Evolutionary conservation across 2,797 vertebrate genomes (phyloP).

Genomic region (Sciaenops ocellatus): DNA sequence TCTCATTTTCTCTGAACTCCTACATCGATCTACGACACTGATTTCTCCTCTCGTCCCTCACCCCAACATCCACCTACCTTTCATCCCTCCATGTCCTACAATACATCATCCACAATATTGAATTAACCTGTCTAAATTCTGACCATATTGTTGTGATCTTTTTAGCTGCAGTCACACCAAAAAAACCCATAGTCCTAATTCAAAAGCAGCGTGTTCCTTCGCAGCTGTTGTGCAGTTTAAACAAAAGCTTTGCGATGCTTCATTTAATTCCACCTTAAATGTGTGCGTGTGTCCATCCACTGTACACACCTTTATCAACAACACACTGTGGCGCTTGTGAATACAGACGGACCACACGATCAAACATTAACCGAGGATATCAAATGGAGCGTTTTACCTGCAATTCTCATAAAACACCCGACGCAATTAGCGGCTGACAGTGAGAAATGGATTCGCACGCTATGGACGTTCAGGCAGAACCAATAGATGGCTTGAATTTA

Average conservation of each 20-base stretch:
- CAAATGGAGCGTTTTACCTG: constrained; percentile 16
- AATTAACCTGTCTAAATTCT: too few species aligned
- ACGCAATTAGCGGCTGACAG: constrained; percentile 34
- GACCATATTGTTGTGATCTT: too few species aligned
- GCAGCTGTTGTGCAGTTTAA: not conserved
- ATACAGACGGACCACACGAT: not conserved
- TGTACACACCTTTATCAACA: not conserved
- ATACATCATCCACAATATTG: too few species aligned
- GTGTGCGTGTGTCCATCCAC: not conserved
- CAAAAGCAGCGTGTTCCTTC: not conserved
- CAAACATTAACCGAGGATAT: constrained; percentile 9
- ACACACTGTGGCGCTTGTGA: not conserved
- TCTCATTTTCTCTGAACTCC: too few species aligned
- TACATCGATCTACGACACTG: too few species aligned
- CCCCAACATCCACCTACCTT: too few species aligned
- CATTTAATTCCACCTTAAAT: not conserved
- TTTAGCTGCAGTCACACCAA: too few species aligned
- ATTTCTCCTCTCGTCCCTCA: too few species aligned
- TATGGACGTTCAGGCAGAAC: constrained; percentile 19
- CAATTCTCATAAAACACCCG: constrained; percentile 7
- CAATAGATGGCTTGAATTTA: constrained; percentile 20
- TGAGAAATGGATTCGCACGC: constrained; percentile 31
- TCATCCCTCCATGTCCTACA: too few species aligned
- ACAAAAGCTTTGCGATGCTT: not conserved
- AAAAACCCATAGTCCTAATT: not conserved